Evolutionary conservation across 2,113 vertebrate species (phyloP).

Genomic region (Silurus meridionalis): DNA sequence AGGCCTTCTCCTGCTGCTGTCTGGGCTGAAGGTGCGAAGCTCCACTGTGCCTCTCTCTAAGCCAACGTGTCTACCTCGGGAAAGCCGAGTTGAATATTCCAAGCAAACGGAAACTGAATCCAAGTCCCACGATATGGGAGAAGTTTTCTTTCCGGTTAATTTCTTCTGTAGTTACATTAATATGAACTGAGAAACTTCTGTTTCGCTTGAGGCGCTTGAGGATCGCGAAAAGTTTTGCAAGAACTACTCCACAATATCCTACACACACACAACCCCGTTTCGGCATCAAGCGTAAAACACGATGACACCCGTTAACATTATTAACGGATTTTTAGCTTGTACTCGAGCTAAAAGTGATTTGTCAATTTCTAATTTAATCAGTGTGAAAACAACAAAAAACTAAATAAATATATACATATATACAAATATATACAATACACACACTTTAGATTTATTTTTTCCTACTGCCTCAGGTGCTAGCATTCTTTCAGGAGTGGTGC

Average conservation of each 20-base stretch:
- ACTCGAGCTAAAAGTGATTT: background rate
- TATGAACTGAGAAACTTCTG: background rate
- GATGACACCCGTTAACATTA: background rate
- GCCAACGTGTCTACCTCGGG: slow-evolving; percentile 40
- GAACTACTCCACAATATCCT: background rate
- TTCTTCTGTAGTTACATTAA: background rate
- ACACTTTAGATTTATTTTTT: background rate
- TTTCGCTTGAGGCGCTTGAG: background rate
- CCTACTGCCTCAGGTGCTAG: slow-evolving; percentile 5
- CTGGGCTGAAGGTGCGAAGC: slow-evolving; percentile 48
- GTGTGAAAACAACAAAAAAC: background rate
- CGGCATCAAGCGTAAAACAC: background rate
- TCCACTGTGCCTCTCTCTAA: slow-evolving; percentile 35
- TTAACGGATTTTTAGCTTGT: no score
- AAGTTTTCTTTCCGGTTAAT: background rate
- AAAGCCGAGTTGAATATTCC: slow-evolving; percentile 41
- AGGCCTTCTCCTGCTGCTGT: slow-evolving; percentile 62
- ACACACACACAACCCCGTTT: background rate
- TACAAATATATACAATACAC: background rate
- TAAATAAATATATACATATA: background rate
- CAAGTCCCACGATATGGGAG: slow-evolving; percentile 5
- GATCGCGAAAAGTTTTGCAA: background rate
- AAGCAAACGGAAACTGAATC: background rate
- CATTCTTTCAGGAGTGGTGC: slow-evolving; percentile 17
- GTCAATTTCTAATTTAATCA: background rate